A percentile compares a stretch with the other conserved stretches of the same genome.
These are phyloP conservation scores for Piscicola geometra DNA, from an alignment of 2,888 invertebrate species.

Conservation along the genomic window DNA sequence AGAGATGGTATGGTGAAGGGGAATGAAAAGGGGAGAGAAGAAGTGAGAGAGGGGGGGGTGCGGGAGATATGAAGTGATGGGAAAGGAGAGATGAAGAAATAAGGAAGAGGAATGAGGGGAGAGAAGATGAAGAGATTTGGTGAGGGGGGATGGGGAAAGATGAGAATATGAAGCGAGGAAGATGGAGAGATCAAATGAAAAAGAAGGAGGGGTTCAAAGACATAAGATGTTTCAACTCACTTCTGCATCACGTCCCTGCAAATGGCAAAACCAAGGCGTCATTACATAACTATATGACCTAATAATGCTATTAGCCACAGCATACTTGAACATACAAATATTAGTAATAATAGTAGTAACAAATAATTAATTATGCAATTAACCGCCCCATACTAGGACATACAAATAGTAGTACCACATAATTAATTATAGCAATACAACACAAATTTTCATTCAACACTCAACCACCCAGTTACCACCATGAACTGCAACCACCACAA, in stretches of 20 bases:
- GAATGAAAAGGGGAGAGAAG: background rate
- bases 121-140: background rate
- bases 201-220: background rate
- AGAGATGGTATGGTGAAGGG: conserved; percentile 1
- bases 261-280: no score
- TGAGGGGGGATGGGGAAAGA: background rate
- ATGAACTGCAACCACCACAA: no score
- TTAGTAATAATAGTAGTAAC: no score
- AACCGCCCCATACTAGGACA: no score
- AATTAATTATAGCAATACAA: no score
- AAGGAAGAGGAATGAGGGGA: background rate
- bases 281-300: no score
- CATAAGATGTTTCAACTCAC: conserved; percentile 56
- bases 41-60: background rate
- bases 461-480: no score
- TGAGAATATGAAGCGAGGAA: background rate
- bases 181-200: background rate
- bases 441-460: no score
- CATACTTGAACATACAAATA: no score
- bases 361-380: no score
- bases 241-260: conserved; percentile 71
- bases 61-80: background rate
- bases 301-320: no score
- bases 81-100: background rate
- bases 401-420: no score